Conservation (phyloP, 2,888 invertebrate species). For the Pseudococcus longispinus region DNA sequence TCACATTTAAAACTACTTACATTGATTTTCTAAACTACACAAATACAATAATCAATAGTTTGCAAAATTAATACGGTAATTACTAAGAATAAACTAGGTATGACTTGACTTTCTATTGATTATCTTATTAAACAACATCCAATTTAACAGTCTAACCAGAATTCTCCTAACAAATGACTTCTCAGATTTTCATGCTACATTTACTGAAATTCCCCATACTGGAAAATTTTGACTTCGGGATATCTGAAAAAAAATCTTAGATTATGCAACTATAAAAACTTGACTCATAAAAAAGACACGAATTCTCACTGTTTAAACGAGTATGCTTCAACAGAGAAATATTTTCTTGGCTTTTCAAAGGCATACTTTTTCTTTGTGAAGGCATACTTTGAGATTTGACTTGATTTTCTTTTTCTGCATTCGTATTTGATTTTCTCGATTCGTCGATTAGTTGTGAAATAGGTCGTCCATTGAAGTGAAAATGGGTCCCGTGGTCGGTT, state of each 20-base stretch:
- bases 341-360: not conserved
- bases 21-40: too few species aligned
- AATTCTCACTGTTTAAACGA: not conserved
- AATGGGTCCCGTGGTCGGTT: not conserved
- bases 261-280: not conserved
- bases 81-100: too few species aligned
- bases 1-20: too few species aligned
- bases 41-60: too few species aligned
- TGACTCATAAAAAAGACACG: not conserved
- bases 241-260: not conserved
- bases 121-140: too few species aligned
- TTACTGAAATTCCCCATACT: not conserved
- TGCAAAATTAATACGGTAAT: too few species aligned
- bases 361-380: not conserved
- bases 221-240: not conserved
- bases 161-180: too few species aligned
- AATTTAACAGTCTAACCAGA: too few species aligned
- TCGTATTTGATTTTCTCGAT: not conserved
- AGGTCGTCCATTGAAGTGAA: constrained; percentile 8
- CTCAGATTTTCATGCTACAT: not conserved
- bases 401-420: not conserved
- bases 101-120: too few species aligned
- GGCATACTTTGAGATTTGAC: not conserved
- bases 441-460: not conserved
- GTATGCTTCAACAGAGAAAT: not conserved